A percentile compares a stretch with the other conserved stretches of the same genome.
Evolutionary conservation across 2,797 vertebrate species (phyloP).

Genomic region (Hemibagrus guttatus): DNA sequence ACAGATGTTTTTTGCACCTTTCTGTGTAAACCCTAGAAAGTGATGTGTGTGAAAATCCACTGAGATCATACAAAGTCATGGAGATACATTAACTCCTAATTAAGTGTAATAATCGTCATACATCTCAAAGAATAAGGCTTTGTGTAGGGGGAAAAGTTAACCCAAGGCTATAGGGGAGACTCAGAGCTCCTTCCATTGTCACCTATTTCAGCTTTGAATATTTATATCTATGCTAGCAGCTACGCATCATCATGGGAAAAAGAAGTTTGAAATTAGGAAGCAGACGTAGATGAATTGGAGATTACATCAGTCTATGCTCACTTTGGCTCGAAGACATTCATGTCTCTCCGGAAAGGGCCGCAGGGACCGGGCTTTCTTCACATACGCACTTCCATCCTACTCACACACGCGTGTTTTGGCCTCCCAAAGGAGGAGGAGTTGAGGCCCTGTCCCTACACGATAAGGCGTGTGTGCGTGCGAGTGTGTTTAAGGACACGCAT

Average conservation of each 20-base stretch:
- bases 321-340: conserved; percentile 20
- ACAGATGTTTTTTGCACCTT: not conserved
- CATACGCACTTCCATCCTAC: conserved; percentile 10
- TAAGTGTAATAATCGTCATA: not conserved
- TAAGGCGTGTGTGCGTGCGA: conserved; percentile 19
- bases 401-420: conserved; percentile 27
- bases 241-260: not conserved
- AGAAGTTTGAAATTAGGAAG: conserved; percentile 8
- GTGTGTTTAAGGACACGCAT: conserved; percentile 50
- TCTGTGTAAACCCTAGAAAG: not conserved
- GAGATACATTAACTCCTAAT: not conserved
- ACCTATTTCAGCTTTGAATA: not conserved
- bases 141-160: no score
- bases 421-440: conserved; percentile 52
- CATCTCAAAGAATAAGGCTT: not conserved
- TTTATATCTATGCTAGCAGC: not conserved
- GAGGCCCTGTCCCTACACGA: conserved; percentile 50
- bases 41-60: not conserved
- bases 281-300: not conserved
- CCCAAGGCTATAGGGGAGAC: not conserved
- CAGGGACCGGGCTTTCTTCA: conserved; percentile 33
- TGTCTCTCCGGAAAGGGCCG: conserved; percentile 5
- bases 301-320: conserved; percentile 8
- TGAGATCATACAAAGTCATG: no score
- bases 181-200: not conserved